phyloP scores from a whole-genome alignment of 1,140 invertebrate genomes.

The Spodoptera litura region DNA sequence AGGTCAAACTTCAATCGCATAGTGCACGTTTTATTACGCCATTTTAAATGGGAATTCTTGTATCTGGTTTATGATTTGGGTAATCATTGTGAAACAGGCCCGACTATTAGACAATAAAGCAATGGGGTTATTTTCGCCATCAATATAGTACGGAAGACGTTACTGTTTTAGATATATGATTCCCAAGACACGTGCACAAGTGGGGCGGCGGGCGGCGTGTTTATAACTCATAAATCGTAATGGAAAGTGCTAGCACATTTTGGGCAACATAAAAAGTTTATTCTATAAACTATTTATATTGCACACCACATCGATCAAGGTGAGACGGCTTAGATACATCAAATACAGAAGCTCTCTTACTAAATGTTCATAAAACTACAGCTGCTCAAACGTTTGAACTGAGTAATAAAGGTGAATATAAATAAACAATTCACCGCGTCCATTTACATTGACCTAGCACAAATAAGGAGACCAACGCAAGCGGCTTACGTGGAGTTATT shows the following conservation, averaged over 20 bases:
- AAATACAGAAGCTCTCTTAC: constrained; percentile 2
- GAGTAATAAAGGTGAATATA: constrained; percentile 43
- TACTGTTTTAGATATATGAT: constrained; percentile 62
- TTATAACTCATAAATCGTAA: constrained; percentile 76
- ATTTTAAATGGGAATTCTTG: constrained; percentile 70
- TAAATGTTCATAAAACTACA: constrained; percentile 13
- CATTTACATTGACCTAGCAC: constrained; percentile 42
- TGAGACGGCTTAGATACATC: constrained; percentile 1
- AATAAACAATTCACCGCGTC: constrained; percentile 47
- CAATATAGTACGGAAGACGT: constrained; percentile 59
- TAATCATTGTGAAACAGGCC: constrained; percentile 69
- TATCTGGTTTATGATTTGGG: constrained; percentile 64
- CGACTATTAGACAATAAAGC: constrained; percentile 65
- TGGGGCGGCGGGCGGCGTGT: constrained; percentile 62
- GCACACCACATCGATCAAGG: constrained; percentile 11
- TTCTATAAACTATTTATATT: constrained; percentile 25
- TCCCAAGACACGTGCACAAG: constrained; percentile 63
- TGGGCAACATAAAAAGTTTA: constrained; percentile 55
- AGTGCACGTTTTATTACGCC: constrained; percentile 58
- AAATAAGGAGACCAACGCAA: constrained; percentile 54
- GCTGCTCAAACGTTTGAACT: not conserved
- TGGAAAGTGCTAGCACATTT: constrained; percentile 63
- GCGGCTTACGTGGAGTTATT: constrained; percentile 35
- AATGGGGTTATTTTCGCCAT: constrained; percentile 60
- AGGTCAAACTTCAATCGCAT: constrained; percentile 33